Evolutionary conservation across 2,888 invertebrate species (phyloP).

Genomic region (Meteorus colon): DNA sequence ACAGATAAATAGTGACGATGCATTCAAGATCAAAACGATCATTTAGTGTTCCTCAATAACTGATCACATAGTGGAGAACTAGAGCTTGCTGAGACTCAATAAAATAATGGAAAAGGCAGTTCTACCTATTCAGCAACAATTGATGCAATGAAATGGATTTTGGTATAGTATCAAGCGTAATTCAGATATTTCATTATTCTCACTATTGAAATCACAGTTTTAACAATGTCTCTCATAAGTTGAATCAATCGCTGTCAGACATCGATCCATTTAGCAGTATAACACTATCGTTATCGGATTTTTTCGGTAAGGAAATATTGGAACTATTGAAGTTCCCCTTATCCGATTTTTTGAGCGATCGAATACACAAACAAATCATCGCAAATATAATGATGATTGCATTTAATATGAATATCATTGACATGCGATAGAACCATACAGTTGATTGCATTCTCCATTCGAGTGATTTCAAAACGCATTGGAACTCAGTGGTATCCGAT

Average conservation of each 20-base stretch:
- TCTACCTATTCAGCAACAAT: not conserved
- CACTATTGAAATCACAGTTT: conserved; percentile 6
- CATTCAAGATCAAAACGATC: too few relatives aligned
- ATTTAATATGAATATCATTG: conserved; percentile 59
- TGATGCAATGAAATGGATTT: not conserved
- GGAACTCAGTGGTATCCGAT: conserved; percentile 47
- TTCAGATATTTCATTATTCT: not conserved
- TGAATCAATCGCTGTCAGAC: conserved; percentile 47
- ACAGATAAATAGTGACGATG: too few relatives aligned
- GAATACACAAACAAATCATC: conserved; percentile 53
- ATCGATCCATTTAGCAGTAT: not conserved
- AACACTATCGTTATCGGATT: not conserved
- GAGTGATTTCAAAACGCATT: conserved; percentile 61
- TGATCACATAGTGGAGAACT: not conserved
- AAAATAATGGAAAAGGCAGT: not conserved
- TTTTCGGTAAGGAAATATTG: not conserved
- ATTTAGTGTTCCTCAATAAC: not conserved
- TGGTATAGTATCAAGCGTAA: not conserved
- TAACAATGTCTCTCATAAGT: not conserved
- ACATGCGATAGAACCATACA: conserved; percentile 63
- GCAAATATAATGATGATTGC: conserved; percentile 50
- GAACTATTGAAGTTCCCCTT: not conserved
- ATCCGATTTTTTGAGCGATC: conserved; percentile 38
- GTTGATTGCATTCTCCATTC: conserved; percentile 63
- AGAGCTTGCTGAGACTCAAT: not conserved